phyloP scores from a whole-genome alignment of 1,140 invertebrate species.

The Micrasema longulum region DNA sequence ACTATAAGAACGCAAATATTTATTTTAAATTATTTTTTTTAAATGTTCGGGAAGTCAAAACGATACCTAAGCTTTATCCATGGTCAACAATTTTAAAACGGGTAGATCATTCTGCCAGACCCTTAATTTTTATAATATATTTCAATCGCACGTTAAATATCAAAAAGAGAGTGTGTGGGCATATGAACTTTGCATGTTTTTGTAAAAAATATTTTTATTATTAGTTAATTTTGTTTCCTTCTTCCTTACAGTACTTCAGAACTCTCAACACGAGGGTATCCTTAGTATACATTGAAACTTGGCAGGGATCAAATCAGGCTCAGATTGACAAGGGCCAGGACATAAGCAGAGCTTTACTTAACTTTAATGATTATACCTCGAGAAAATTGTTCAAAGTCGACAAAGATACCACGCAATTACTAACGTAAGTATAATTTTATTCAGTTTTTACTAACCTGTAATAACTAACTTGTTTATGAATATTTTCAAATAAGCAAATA shows the following conservation, averaged over 20 bases:
- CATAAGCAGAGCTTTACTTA: slow-evolving; percentile 85
- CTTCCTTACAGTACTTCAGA: slow-evolving; percentile 91
- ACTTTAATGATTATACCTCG: slow-evolving; percentile 90
- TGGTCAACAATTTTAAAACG: no score
- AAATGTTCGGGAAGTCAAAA: no score
- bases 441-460: neutral
- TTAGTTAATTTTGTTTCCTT: slow-evolving; percentile 48
- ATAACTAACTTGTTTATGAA: neutral
- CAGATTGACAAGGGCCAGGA: slow-evolving; percentile 84
- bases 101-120: no score
- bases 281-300: slow-evolving; percentile 96
- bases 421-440: slow-evolving; percentile 78
- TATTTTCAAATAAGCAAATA: neutral
- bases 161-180: neutral
- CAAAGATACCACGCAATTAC: slow-evolving; percentile 90
- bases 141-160: neutral
- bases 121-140: neutral
- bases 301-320: slow-evolving; percentile 90
- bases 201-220: no score
- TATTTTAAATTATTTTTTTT: no score
- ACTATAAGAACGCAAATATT: no score
- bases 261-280: slow-evolving; percentile 93
- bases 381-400: slow-evolving; percentile 84
- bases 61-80: no score
- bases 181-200: no score